phyloP scores from a whole-genome alignment of 2,888 invertebrate genomes.

The Sylvicola cinctus region DNA sequence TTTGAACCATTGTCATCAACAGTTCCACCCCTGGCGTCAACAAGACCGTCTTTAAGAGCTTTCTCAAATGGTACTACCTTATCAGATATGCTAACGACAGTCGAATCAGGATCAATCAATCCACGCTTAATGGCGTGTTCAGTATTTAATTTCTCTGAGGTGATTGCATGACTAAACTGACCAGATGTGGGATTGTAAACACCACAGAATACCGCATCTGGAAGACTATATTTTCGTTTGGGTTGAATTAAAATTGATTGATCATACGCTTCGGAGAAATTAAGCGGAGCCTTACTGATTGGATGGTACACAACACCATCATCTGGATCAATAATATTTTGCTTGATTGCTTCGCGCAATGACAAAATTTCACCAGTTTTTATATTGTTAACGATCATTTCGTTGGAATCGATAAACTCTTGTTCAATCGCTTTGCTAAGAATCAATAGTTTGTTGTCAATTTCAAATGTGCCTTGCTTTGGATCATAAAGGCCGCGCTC shows the following conservation, averaged over 20 bases:
- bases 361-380: slow-evolving; percentile 55
- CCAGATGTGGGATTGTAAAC: slow-evolving; percentile 71
- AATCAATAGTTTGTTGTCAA: slow-evolving; percentile 46
- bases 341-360: slow-evolving; percentile 61
- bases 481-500: slow-evolving; percentile 62
- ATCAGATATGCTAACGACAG: slow-evolving; percentile 65
- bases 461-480: slow-evolving; percentile 46
- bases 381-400: slow-evolving; percentile 61
- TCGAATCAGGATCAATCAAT: slow-evolving; percentile 65
- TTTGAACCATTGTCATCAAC: slow-evolving; percentile 39
- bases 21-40: slow-evolving; percentile 54
- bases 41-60: slow-evolving; percentile 55
- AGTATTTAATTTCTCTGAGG: slow-evolving; percentile 58
- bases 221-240: slow-evolving; percentile 61
- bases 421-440: slow-evolving; percentile 52
- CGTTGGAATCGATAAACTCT: slow-evolving; percentile 55
- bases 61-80: slow-evolving; percentile 64
- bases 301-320: slow-evolving; percentile 18
- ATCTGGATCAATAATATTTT: slow-evolving; percentile 54
- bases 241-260: slow-evolving; percentile 63
- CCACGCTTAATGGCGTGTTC: slow-evolving; percentile 70
- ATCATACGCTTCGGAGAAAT: slow-evolving; percentile 65
- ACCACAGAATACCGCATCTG: slow-evolving; percentile 82
- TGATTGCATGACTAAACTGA: slow-evolving; percentile 57
- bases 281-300: slow-evolving; percentile 11